Evolutionary conservation across 2,797 vertebrate genomes (phyloP), one percentile per base, ranked within the genome.

Genomic region (Helostoma temminkii): DNA sequence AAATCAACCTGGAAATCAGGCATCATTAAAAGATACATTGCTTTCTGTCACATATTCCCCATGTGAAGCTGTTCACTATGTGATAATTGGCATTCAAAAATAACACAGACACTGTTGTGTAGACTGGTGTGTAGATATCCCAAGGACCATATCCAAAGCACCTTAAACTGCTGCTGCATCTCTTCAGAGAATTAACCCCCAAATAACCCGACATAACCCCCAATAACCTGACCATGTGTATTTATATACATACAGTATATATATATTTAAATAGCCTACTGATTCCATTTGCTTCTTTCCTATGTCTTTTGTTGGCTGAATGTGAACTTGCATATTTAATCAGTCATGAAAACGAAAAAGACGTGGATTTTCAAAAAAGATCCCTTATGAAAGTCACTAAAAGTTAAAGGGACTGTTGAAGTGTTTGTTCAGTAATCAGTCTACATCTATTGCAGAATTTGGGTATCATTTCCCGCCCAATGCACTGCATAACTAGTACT

Each of bases 141-240:
- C 63, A 68, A 86, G 78, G 80, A 85, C 68, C 43, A 47, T 37
- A 66, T 56, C 69, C 64, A 82, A 74, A 76, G 62, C 82, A 84
- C 85, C 83, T 85, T 77, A 75, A 82, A 63, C 63, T 87, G 92
- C 90, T 85, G 77, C 93, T 94, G 93, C 94, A 94, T 93, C 93
- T 94, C 93, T 90, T 93, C 90, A 83, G 92, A 93, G 92, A 61
- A 85, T 83, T 94, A 95, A 94, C 85, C 86, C 80, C 87, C 77
- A 76, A 92, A 94, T 96, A 96, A 96, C 93, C 88, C 86, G 86
- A 94, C 93, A 94, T 96, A 97, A 97, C 94, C 93, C 92, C 93
- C 89, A 91, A 93, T 95, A 95, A 96, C 91, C 79, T 93, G 91
- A 91, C 82, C 90, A 93, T 86, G 80, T 89, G 82, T 86, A 10